Conservation (phyloP, 1,140 invertebrate species). For the Ceratitis capitata region DNA sequence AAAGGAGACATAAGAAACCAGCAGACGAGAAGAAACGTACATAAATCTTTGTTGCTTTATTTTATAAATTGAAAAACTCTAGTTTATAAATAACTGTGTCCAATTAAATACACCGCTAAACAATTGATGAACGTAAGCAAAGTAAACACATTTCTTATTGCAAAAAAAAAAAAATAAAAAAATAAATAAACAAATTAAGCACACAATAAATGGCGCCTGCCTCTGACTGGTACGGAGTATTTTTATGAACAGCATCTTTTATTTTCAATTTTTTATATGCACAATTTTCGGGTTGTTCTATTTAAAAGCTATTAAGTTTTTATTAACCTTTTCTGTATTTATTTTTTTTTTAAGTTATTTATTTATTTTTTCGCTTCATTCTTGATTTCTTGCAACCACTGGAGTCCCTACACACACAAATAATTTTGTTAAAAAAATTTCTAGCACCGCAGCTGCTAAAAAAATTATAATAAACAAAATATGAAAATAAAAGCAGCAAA, state of each 20-base stretch:
- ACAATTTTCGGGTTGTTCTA: too few relatives aligned
- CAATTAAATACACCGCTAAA: neutral
- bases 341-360: neutral
- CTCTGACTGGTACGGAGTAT: conserved; percentile 34
- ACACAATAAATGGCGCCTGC: neutral
- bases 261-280: too few relatives aligned
- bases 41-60: neutral
- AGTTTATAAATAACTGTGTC: neutral
- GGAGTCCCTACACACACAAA: neutral
- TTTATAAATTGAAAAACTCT: neutral
- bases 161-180: neutral
- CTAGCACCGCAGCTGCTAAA: neutral
- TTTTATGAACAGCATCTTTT: too few relatives aligned
- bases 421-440: neutral
- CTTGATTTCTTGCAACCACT: neutral
- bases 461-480: neutral
- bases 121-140: neutral
- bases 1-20: neutral
- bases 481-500: neutral
- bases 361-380: neutral
- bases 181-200: too few relatives aligned
- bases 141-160: neutral
- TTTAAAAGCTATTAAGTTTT: neutral
- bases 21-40: neutral
- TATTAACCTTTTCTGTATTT: neutral